phyloP scores from a whole-genome alignment of 2,888 invertebrate genomes.

The Acanthosepion pharaonis region DNA sequence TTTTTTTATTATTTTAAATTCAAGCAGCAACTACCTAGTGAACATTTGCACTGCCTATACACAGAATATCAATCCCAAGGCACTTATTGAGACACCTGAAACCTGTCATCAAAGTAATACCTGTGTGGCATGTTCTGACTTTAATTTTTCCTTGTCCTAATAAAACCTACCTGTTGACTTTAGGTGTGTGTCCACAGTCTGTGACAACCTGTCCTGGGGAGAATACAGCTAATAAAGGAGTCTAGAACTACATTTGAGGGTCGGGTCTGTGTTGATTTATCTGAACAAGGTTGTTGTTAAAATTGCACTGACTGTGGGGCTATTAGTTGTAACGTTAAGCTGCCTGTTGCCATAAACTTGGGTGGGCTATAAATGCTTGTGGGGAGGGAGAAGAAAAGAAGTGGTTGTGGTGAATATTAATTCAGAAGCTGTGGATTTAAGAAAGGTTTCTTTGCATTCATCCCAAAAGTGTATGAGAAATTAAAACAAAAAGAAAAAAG shows the following conservation, averaged over 20 bases:
- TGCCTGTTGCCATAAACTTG: constrained; percentile 37
- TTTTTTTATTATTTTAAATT: no score
- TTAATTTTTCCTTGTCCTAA: background rate
- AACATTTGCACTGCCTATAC: background rate
- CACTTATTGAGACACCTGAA: background rate
- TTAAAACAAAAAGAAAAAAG: background rate
- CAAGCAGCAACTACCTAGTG: background rate
- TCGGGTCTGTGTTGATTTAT: background rate
- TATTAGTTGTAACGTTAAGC: background rate
- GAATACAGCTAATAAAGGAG: background rate
- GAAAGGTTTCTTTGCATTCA: background rate
- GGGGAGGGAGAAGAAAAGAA: background rate
- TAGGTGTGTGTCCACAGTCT: background rate
- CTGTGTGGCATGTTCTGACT: background rate
- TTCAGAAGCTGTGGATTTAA: background rate
- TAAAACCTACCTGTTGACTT: background rate
- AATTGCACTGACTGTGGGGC: background rate
- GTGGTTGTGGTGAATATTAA: background rate
- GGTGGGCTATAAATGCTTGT: constrained; percentile 16
- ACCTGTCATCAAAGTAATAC: background rate
- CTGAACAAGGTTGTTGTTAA: background rate
- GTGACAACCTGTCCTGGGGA: background rate
- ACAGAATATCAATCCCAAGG: background rate
- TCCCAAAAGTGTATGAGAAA: background rate
- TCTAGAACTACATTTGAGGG: background rate